Percentiles rank a stretch among this genome's conserved stretches.
Conservation (phyloP, 2,888 invertebrate species). For the Sarcophaga caerulescens region DNA sequence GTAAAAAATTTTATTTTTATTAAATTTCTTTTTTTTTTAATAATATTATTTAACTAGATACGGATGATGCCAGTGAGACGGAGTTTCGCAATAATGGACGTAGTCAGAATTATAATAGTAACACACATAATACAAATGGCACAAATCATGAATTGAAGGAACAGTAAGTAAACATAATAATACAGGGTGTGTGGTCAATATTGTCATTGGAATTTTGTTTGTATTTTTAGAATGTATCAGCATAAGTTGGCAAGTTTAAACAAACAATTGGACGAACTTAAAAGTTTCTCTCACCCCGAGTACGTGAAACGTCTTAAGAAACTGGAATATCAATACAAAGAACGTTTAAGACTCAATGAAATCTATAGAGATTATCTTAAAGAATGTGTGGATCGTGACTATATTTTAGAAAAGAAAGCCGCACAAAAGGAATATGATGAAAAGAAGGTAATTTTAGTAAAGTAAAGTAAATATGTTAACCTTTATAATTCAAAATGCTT, state of each 20-base stretch:
- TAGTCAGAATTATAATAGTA: conserved; percentile 72
- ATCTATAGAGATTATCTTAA: conserved; percentile 90
- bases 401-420: conserved; percentile 92
- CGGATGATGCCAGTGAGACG: conserved; percentile 98
- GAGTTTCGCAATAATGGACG: conserved; percentile 86
- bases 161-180: conserved; percentile 75
- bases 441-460: conserved; percentile 89
- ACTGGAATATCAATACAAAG: conserved; percentile 90
- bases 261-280: conserved; percentile 93
- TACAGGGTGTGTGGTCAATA: conserved; percentile 31
- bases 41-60: conserved; percentile 83
- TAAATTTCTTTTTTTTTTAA: background rate
- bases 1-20: conserved; percentile 74
- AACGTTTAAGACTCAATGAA: conserved; percentile 89
- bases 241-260: conserved; percentile 94
- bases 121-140: conserved; percentile 71
- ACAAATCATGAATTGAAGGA: conserved; percentile 80
- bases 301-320: conserved; percentile 91
- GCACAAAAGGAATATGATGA: conserved; percentile 97
- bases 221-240: conserved; percentile 88
- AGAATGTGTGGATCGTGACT: conserved; percentile 94
- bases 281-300: conserved; percentile 93
- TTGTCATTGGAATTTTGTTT: background rate
- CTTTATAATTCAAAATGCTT: background rate
- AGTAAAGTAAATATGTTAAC: background rate